A percentile compares a stretch with the other conserved stretches of the same genome.
phyloP scores from a whole-genome alignment of 2,797 vertebrate species.

The Acrocephalus scirpaceus region DNA sequence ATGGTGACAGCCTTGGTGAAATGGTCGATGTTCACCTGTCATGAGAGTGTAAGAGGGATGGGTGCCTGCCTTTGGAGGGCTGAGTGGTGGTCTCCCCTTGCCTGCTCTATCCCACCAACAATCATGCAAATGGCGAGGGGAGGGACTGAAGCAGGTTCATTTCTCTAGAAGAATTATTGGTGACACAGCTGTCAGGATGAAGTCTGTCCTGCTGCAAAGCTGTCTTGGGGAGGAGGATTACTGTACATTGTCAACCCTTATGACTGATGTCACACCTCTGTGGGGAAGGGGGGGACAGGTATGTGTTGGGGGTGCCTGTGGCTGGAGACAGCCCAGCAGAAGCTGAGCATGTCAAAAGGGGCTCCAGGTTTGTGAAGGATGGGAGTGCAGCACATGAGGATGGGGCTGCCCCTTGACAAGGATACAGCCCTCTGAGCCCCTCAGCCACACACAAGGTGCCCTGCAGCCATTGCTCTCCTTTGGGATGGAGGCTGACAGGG shows the following conservation, averaged over 20 bases:
- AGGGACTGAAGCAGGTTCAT: background rate
- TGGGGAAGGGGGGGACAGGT: too few species aligned
- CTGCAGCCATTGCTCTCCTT: background rate
- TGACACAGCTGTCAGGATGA: background rate
- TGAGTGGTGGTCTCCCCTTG: background rate
- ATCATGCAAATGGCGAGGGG: rapidly evolving
- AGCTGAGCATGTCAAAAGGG: background rate
- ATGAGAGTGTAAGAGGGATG: background rate
- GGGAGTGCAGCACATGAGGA: background rate
- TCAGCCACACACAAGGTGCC: rapidly evolving
- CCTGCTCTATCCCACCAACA: background rate
- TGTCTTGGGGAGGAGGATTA: background rate
- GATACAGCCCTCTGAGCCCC: background rate
- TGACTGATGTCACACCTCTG: background rate
- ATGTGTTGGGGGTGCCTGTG: rapidly evolving
- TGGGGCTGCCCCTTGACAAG: background rate
- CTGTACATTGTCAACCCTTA: background rate
- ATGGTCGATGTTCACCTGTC: constrained; percentile 96
- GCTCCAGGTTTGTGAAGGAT: background rate
- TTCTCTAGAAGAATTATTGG: background rate
- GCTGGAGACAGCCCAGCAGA: background rate
- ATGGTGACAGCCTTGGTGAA: constrained; percentile 91
- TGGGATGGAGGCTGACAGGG: background rate
- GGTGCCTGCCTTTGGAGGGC: background rate
- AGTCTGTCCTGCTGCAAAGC: background rate